Base-by-base conservation (phyloP, 1,140 invertebrate species). In the Leptinotarsa undecemlineata region DNA sequence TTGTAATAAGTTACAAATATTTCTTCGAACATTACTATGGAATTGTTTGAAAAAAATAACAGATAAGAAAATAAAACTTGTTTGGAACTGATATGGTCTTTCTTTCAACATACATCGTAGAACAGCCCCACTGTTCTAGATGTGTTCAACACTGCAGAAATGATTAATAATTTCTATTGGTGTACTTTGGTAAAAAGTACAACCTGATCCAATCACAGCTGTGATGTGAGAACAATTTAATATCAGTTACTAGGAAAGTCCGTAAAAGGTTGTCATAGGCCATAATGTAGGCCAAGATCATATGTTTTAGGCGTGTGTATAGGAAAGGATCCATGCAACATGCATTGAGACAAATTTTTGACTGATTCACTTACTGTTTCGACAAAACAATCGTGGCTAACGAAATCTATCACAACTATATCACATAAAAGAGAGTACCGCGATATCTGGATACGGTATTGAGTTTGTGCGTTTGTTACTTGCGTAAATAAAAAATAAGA, bases 381-480 rank as follows among this genome's bases (percentile, higher is more conserved):
- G 51, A 57, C 15, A 57, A 57, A 57, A 57, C 51, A 57, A 57
- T 57, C n/a, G 15, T 19, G 51, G 51, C n/a, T 57, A 19, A 57
- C 15, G 51, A 57, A 57, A 57, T 57, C 51, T 17, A 19, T 57
- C n/a, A 57, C 51, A 19, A 57, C 51, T 57, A 68, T 68, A 68
- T 68, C 67, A 68, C 67, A 68, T 57, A 57, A 57, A 57, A 57
- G 51, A 57, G 51, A 57, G n/a, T 57, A 17, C 51, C 51, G n/a
- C 51, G 51, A n/a, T 57, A 57, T 64, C 20, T 21, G 69, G 78
- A 81, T 81, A 81, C 78, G 79, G 80, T 57, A 57, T 68, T 78
- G 73, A 62, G 63, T 74, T 81, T 81, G 80, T 81, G 80, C 80
- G 80, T 81, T n/a, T 68, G 21, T 62, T 51, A 73, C 63, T 14